Conservation (phyloP, 2,113 vertebrate genomes). For the western clawed frog (Xenopus tropicalis) region UCB_Xtro_10.0 CM004451.2:62333001-62333500, state of each 20-base stretch:
- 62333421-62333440: too few relatives aligned
- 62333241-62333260: conserved; percentile 44
- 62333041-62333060: conserved; percentile 20
- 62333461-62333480: too few relatives aligned
- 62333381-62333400: too few relatives aligned
- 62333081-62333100: conserved; percentile 43
- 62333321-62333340: background rate
- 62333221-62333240: conserved; percentile 70
- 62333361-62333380: background rate
- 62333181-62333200: conserved; percentile 70
- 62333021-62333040: conserved; percentile 30
- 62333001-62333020: conserved; percentile 38
- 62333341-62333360: background rate
- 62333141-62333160: conserved; percentile 67
- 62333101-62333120: conserved; percentile 47
- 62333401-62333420: too few relatives aligned
- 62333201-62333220: conserved; percentile 71
- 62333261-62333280: background rate
- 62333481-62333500: too few relatives aligned
- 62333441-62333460: too few relatives aligned
- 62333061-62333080: conserved; percentile 4
- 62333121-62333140: conserved; percentile 18
- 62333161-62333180: conserved; percentile 60
- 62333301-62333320: conserved; percentile 1
- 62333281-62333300: background rate